phyloP scores from a whole-genome alignment of 2,113 vertebrate genomes.

The Carlito syrichta region DNA sequence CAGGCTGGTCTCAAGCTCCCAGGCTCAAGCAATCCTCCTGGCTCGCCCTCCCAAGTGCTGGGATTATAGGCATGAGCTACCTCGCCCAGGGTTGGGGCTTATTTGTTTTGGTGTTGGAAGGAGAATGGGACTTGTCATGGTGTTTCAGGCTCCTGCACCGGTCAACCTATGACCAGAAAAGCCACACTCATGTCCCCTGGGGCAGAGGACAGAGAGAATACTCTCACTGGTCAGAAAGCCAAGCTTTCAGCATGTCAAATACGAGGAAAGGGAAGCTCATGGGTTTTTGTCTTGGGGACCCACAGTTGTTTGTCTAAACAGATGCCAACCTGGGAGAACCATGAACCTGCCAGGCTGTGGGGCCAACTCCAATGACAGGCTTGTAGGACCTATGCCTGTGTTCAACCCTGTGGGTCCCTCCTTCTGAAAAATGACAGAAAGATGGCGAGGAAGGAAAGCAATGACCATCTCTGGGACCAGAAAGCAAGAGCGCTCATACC shows the following conservation, averaged over 20 bases:
- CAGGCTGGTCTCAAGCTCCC: too few species aligned
- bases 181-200: background rate
- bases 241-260: background rate
- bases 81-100: too few species aligned
- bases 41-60: too few species aligned
- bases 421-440: background rate
- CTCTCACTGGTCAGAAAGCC: background rate
- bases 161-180: too few species aligned
- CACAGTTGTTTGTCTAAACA: background rate
- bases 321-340: too few species aligned
- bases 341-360: too few species aligned
- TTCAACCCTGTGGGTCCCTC: background rate
- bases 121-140: too few species aligned
- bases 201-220: background rate
- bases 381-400: fast-evolving
- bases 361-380: background rate
- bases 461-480: background rate
- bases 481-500: background rate
- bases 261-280: background rate
- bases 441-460: fast-evolving
- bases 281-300: background rate
- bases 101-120: too few species aligned
- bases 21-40: too few species aligned
- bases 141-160: background rate
- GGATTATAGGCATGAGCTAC: too few species aligned